Evolutionary conservation across 2,797 vertebrate genomes (phyloP), one percentile per base, ranked within the genome.

Genomic region (Paratrypauchen microcephalus): DNA sequence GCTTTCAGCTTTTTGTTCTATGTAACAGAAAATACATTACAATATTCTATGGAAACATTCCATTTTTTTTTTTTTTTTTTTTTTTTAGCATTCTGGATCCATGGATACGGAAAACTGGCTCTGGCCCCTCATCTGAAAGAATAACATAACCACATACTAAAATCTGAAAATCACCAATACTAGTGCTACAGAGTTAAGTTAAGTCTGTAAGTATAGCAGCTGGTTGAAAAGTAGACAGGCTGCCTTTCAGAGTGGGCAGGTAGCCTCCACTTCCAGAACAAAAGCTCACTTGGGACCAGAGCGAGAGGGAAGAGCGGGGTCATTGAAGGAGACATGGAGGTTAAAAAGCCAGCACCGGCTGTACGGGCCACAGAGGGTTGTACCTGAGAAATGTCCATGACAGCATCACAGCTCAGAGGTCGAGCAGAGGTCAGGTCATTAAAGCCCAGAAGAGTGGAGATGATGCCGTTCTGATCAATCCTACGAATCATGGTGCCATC

Each of bases 311-410:
- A 72, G 68, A 71, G 55, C 19, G 69, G 71, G 73, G 65, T 78
- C 61, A 80, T 58, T 69, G 63, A 75, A 77, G 66, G 78, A 73
- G 45, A 73, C 28, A 21, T 28, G 41, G 18, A 30, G 68, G 58
- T 30, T 67, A 66, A 64, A 74, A 65, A 72, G 21, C 45, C 64
- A 73, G 72, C 5, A 61, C 36, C 4, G 32, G 72, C 62, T 70
- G 67, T 21, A 23, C 28, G 4, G 60, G 73, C 73, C 73, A 78
- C 47, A 68, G 68, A 45, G 70, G 70, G 69, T 77, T 52, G 26
- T 89, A 99, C 98, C 96, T 99, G 97, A 66, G 97, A 98, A 86
- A 99, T 98, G 88, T 99, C 98, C 97, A 99, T 99, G 81, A 97
- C 96, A 0, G 98, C 96, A 70, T 99, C 98, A 21, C 98, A 99